Base-by-base conservation (phyloP, 2,113 vertebrate genomes). In the Salvelinus sp. region DNA sequence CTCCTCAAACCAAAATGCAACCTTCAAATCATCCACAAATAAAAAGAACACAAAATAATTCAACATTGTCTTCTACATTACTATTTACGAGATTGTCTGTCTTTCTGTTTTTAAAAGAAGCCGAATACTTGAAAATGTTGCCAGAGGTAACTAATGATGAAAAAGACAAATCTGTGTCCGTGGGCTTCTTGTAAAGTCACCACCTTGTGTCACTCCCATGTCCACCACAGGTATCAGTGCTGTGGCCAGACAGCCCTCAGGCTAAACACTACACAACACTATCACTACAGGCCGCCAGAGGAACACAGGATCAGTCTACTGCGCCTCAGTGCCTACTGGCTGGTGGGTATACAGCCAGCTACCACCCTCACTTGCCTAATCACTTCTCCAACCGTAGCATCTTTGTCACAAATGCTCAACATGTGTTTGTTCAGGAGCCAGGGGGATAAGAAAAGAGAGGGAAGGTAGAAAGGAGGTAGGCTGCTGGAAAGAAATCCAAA, bases 131-230 rank as follows among this genome's bases (percentile, higher is more conserved):
- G n/a, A 76, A 72, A 77, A 68, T 85, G 60, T 18, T 78, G 80
- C 67, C 47, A 0, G 25, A 47, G 74, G 33, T 38, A 18, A 79
- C 68, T 73, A 75, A 79, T 72, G 79, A 79, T 81, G 77, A 69
- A 74, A 69, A 0, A 0, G 70, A 74, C 72, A 68, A 48, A 64
- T 81, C 77, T 79, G 44, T 54, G 57, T 75, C 78, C 67, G 73
- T 7, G 38, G 72, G 80, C 81, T 86, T 69, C 44, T 77, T 86
- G 81, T 82, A 83, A 83, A 77, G 79, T 82, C 81, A 64, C 9
- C 23, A 72, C 10, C 57, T n/a, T 18, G 13, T 7, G 38, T 14
- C 16, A 44, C 73, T 83, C 64, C 22, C 68, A 79, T 79, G 38
- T 70, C 23, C 28, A 80, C 70, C 76, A 62, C 80, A 85, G 74